phyloP scores from a whole-genome alignment of 2,797 vertebrate species.

The Scleropages formosus region DNA sequence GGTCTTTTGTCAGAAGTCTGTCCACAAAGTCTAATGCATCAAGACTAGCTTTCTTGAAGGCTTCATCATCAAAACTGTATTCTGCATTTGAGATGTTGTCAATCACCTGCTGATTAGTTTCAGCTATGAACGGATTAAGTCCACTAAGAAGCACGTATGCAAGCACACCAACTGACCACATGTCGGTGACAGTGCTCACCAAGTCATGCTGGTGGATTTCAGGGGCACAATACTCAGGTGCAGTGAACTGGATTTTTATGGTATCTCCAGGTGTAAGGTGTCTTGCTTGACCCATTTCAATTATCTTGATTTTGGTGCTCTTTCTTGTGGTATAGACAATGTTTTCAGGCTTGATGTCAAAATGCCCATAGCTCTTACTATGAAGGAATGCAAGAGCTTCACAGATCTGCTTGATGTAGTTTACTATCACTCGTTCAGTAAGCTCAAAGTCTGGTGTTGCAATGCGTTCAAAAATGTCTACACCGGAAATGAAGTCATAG shows the following conservation, averaged over 20 bases:
- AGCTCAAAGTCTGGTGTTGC: conserved; percentile 86
- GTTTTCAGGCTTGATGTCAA: conserved; percentile 96
- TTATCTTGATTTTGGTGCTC: conserved; percentile 86
- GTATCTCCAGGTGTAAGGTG: conserved; percentile 91
- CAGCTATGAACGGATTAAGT: conserved; percentile 92
- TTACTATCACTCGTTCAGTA: conserved; percentile 86
- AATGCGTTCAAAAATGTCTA: conserved; percentile 94
- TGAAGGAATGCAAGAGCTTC: conserved; percentile 91
- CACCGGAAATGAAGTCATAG: conserved; percentile 95
- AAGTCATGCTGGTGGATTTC: conserved; percentile 96
- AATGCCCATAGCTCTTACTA: conserved; percentile 83
- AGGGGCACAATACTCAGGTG: conserved; percentile 90
- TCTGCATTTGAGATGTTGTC: conserved; percentile 94
- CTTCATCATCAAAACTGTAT: conserved; percentile 94
- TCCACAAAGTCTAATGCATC: conserved; percentile 95
- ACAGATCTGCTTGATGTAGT: conserved; percentile 87
- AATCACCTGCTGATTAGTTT: conserved; percentile 96
- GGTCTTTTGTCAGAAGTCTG: conserved; percentile 91
- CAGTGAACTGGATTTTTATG: conserved; percentile 88
- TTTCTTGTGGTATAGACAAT: conserved; percentile 91
- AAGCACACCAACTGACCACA: conserved; percentile 95
- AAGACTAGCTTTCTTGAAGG: conserved; percentile 84
- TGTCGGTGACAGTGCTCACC: conserved; percentile 91
- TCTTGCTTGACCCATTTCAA: conserved; percentile 92
- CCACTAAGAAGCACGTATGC: conserved; percentile 91